A percentile compares a stretch with the other conserved stretches of the same genome.
These are phyloP conservation scores for Neotragus pygmaeus DNA, from an alignment of 2,113 vertebrate species.

Conservation along the genomic window DNA sequence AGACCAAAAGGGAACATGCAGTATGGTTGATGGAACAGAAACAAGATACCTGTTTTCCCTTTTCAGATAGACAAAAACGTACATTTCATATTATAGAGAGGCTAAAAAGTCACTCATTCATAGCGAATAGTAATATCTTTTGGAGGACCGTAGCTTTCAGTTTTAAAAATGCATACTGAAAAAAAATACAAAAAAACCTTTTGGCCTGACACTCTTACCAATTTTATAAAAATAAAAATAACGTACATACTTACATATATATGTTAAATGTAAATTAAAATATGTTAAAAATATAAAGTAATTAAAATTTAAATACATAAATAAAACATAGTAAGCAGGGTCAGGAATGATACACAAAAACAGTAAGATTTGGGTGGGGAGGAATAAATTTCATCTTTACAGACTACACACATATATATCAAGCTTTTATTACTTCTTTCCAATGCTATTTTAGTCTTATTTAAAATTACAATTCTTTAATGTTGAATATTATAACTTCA, in stretches of 20 bases:
- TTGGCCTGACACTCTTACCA: not conserved
- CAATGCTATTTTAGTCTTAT: not conserved
- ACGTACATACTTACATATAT: not conserved
- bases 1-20: not conserved
- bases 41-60: not conserved
- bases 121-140: not conserved
- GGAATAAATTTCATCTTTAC: not conserved
- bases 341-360: not conserved
- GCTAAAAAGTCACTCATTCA: not conserved
- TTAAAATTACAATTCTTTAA: not conserved
- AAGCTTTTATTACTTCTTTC: not conserved
- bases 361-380: not conserved
- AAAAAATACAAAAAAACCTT: not conserved
- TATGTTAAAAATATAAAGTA: not conserved
- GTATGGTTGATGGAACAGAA: not conserved
- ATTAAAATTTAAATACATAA: not conserved
- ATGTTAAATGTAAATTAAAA: not conserved
- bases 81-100: not conserved
- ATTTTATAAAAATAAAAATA: not conserved
- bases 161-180: not conserved
- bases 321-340: not conserved
- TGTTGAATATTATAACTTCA: not conserved
- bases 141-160: not conserved
- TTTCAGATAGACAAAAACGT: not conserved
- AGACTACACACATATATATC: not conserved